Base-by-base conservation (phyloP, 2,113 vertebrate species). In the Vidua chalybeata region DNA sequence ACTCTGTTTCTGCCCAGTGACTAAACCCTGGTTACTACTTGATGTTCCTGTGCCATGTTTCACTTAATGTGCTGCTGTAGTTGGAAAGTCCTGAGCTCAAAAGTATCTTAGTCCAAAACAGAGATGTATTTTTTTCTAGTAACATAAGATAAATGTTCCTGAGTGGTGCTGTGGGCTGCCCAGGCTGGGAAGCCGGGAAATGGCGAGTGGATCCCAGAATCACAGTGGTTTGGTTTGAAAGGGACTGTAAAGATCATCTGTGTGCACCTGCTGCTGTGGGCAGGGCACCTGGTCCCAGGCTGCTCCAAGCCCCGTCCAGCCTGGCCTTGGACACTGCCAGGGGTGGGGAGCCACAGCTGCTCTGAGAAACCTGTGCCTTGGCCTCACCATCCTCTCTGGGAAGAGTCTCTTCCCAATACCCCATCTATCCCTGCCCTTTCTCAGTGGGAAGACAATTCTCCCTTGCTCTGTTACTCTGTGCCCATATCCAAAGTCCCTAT, bases 151-250 rank as follows among this genome's bases (percentile, higher is more conserved):
- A n/a, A 54, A 15, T 52, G 7, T 3, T 75, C 17, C 28, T 0
- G 0, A 8, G 20, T 9, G 12, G 23, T 35, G 39, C 69, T 4
- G 6, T 11, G 22, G 22, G 35, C 12, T 64, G 39, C 19, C 17
- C 14, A 16, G n/a, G 11, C 8, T 66, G 37, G 31, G 4, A 26
- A 56, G 72, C 48, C 26, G 46, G 22, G 15, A 46, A 74, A 19
- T 0, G 4, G 22, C 0, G 0, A 27, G 5, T 6, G 26, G 16
- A 13, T 83, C 24, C 31, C 21, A 45, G 22, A 31, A 17, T 54
- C 24, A 24, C 37, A 30, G n/a, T 48, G 55, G 22, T 37, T 51
- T 51, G 59, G 24, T 39, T 68, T n/a, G 30, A 13, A 48, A 54
- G 7, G 15, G 28, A 31, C n/a, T 6, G 12, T 35, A 14, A n/a